Base-by-base conservation (phyloP, 2,888 invertebrate species). In the Folsomia candida region DNA sequence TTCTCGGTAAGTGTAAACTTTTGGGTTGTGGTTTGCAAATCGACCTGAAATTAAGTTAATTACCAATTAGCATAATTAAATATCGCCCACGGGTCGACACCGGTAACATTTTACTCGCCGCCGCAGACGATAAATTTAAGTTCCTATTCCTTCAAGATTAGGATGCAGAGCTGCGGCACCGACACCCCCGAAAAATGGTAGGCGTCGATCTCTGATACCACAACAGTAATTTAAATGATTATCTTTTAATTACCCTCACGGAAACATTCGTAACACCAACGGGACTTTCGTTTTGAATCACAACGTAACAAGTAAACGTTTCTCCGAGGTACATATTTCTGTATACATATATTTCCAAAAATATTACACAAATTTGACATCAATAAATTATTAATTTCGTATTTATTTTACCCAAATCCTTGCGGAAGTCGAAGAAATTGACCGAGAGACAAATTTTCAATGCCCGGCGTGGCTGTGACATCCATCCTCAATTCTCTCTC, bases 221-320 rank as follows among this genome's bases (percentile, higher is more conserved):
- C n/a, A n/a, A n/a, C n/a, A n/a, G n/a, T n/a, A n/a, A n/a, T n/a
- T n/a, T n/a, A n/a, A n/a, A n/a, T n/a, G n/a, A n/a, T n/a, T n/a
- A n/a, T n/a, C n/a, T n/a, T n/a, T n/a, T n/a, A n/a, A n/a, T n/a
- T 83, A 90, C 90, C 85, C 93, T 94, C 26, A 95, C 89, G 24
- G 88, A 87, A 20, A 95, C 91, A 84, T 94, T 91, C 80, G 89
- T 89, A 26, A 93, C 94, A 18, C 88, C 85, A 83, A 93, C 91
- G 74, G 88, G 88, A 61, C 95, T 94, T 83, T 97, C 95, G 86
- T 98, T 98, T 82, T 97, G 95, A 68, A 98, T 93, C 84, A 95
- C 96, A 72, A 99, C 91, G 82, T 97, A 97, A 83, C 97, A 96
- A 1, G 97, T 93, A 85, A 99, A 98, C 18, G 96, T 97, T 87